Conservation (phyloP, 2,888 invertebrate genomes). For the Yponomeuta malinellus region DNA sequence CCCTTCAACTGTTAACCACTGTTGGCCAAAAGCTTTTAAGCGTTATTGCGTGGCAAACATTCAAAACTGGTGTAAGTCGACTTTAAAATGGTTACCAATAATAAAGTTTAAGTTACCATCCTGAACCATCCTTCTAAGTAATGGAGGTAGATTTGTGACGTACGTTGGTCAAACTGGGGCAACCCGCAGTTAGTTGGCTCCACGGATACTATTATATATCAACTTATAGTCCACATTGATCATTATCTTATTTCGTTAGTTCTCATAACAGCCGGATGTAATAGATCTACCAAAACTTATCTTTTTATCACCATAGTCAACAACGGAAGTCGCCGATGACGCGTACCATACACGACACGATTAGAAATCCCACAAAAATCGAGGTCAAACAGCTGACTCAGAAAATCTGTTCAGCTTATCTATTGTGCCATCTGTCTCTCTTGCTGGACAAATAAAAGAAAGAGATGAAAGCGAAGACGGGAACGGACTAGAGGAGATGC, state of each 20-base stretch:
- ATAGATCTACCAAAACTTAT: not conserved
- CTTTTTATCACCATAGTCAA: not conserved
- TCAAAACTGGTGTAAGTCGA: too few relatives aligned
- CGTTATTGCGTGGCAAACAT: too few relatives aligned
- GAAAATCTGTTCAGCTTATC: not conserved
- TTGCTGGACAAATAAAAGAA: not conserved
- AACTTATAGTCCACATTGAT: too few relatives aligned
- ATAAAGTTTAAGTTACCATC: too few relatives aligned
- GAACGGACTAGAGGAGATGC: not conserved
- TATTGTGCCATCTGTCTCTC: not conserved
- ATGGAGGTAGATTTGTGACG: too few relatives aligned
- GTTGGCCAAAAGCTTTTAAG: too few relatives aligned
- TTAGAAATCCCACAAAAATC: not conserved
- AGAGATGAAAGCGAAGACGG: not conserved
- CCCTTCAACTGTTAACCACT: too few relatives aligned
- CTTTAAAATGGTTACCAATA: too few relatives aligned
- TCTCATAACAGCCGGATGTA: not conserved
- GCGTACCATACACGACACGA: not conserved
- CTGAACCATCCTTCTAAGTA: too few relatives aligned
- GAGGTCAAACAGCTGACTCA: not conserved
- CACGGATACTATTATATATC: too few relatives aligned
- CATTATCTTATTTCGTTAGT: not conserved
- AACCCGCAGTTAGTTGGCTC: too few relatives aligned
- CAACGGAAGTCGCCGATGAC: conserved; percentile 4
- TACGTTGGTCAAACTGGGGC: too few relatives aligned